These are phyloP conservation scores for Anableps anableps DNA, from an alignment of 2,797 vertebrate species.

Conservation along the genomic window DNA sequence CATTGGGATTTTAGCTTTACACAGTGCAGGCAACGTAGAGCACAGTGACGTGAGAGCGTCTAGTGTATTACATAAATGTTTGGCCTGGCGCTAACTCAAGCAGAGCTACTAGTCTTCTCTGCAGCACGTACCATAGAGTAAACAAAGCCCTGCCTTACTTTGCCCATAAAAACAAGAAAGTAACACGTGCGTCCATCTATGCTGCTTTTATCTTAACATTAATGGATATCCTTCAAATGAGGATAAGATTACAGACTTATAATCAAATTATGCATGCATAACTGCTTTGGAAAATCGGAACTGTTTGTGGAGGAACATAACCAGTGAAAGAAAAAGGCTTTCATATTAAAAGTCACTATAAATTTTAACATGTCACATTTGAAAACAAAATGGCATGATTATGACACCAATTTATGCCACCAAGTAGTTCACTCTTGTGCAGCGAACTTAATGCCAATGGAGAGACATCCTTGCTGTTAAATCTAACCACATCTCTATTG, in stretches of 20 bases:
- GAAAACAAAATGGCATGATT: neutral
- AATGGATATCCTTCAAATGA: neutral
- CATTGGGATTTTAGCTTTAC: constrained; percentile 22
- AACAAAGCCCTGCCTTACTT: constrained; percentile 37
- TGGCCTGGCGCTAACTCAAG: constrained; percentile 31
- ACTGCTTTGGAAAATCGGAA: neutral
- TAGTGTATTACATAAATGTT: constrained; percentile 59
- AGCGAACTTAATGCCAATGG: neutral
- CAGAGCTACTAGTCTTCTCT: neutral
- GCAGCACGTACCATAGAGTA: constrained; percentile 28
- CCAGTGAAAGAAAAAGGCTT: neutral
- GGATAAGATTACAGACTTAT: neutral
- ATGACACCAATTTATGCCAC: neutral
- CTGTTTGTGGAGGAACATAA: neutral
- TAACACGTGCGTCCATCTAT: constrained; percentile 40
- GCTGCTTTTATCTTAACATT: neutral
- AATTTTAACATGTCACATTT: neutral
- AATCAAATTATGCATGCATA: neutral
- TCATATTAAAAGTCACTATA: neutral
- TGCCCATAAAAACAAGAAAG: constrained; percentile 20
- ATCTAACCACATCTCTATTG: neutral
- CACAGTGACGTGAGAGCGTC: constrained; percentile 44
- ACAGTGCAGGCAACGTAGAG: constrained; percentile 32
- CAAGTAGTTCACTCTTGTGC: neutral
- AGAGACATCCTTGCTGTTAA: neutral